A percentile compares a stretch with the other conserved stretches of the same genome.
phyloP scores from a whole-genome alignment of 2,888 invertebrate species.

The Drosophila colorata region DNA sequence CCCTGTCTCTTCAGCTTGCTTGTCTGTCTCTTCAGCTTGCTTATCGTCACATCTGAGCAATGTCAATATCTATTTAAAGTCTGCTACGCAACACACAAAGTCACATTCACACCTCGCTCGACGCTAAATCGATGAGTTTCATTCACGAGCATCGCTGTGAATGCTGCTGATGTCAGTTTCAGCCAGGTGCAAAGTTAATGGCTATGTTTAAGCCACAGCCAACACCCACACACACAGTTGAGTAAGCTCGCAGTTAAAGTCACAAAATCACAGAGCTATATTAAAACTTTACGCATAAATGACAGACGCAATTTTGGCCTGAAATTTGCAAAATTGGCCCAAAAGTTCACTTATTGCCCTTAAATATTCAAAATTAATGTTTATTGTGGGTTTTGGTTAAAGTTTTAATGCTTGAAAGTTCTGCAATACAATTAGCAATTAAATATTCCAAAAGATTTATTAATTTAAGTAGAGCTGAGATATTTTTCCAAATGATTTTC shows the following conservation, averaged over 20 bases:
- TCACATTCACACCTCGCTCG: conserved; percentile 58
- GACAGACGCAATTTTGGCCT: neutral
- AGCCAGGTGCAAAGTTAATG: conserved; percentile 32
- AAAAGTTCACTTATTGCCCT: neutral
- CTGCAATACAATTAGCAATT: too few relatives aligned
- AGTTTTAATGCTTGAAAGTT: neutral
- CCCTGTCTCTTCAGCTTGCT: conserved; percentile 2
- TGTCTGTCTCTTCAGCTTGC: neutral
- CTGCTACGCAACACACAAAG: conserved; percentile 30
- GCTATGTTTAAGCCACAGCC: conserved; percentile 14
- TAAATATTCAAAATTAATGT: neutral
- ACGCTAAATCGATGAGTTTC: conserved; percentile 55
- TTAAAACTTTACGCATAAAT: conserved; percentile 21
- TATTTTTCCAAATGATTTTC: too few relatives aligned
- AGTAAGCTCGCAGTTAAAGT: conserved; percentile 4
- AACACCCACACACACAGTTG: conserved; percentile 1
- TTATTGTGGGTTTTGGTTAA: neutral
- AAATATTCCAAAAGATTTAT: neutral
- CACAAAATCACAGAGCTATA: conserved; percentile 13
- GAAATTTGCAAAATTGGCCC: neutral
- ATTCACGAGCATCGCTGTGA: conserved; percentile 20
- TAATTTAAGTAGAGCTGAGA: neutral
- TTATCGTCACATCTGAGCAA: conserved; percentile 25
- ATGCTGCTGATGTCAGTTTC: conserved; percentile 12
- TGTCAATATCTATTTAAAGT: conserved; percentile 66